phyloP scores from a whole-genome alignment of 2,888 invertebrate species.

The Trichopria drosophilae region DNA sequence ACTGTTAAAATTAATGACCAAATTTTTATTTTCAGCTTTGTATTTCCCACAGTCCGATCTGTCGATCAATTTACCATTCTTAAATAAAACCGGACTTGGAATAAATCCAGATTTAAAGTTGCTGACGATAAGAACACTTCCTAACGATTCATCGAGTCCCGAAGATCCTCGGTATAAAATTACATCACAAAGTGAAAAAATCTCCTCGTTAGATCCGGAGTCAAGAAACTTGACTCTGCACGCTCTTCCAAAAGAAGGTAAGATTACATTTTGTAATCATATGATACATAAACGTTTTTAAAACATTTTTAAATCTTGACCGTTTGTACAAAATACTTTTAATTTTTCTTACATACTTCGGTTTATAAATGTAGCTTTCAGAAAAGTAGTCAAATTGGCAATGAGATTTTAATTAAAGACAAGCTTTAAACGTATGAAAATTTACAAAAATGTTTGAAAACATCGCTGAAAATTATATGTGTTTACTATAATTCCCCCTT shows the following conservation, averaged over 20 bases:
- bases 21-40: slow-evolving; percentile 45
- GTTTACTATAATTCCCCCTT: too few species aligned
- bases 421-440: too few species aligned
- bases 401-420: too few species aligned
- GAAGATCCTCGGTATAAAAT: slow-evolving; percentile 43
- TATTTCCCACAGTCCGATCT: slow-evolving; percentile 55
- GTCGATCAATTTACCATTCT: slow-evolving; percentile 46
- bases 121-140: slow-evolving; percentile 45
- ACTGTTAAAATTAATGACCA: too few species aligned
- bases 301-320: too few species aligned
- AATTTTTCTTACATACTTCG: too few species aligned
- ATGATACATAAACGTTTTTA: too few species aligned
- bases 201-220: slow-evolving; percentile 32
- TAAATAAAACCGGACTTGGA: slow-evolving; percentile 32
- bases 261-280: slow-evolving; percentile 13
- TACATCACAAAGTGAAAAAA: slow-evolving; percentile 36
- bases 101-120: slow-evolving; percentile 39
- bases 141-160: slow-evolving; percentile 44
- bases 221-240: slow-evolving; percentile 38
- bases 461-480: too few species aligned
- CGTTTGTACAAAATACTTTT: too few species aligned
- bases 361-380: too few species aligned
- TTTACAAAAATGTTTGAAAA: too few species aligned
- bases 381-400: too few species aligned
- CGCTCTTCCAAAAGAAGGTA: slow-evolving; percentile 42